Conservation (phyloP, 2,797 vertebrate genomes). For the Phoebastria nigripes region DNA sequence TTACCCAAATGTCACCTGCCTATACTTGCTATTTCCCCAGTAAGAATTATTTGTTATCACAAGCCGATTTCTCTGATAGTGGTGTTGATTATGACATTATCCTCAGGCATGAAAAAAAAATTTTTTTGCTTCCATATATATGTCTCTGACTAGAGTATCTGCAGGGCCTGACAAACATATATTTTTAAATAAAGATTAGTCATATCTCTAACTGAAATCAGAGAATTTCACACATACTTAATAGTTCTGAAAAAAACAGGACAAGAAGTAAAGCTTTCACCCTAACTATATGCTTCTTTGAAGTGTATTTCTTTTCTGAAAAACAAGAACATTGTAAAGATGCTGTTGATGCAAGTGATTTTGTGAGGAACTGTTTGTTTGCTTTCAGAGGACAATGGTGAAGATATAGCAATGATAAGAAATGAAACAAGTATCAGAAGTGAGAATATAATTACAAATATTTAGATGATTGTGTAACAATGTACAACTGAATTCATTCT, state of each 20-base stretch:
- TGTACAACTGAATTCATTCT: background rate
- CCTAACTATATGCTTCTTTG: background rate
- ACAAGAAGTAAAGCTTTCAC: background rate
- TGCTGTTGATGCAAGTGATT: background rate
- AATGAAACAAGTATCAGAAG: background rate
- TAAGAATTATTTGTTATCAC: background rate
- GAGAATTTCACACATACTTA: background rate
- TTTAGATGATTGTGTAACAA: background rate
- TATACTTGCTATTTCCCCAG: background rate
- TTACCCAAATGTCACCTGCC: background rate
- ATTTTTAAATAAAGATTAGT: background rate
- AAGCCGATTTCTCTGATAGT: background rate
- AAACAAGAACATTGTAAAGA: background rate
- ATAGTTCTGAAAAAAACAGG: background rate
- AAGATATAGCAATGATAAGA: background rate
- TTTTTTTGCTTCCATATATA: background rate
- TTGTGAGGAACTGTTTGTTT: background rate
- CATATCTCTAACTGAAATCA: background rate
- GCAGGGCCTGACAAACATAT: background rate
- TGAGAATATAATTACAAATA: background rate
- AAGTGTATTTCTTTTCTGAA: background rate
- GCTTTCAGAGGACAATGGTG: background rate
- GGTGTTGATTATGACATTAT: background rate
- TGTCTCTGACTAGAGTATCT: background rate
- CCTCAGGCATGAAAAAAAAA: background rate